phyloP scores from a whole-genome alignment of 2,888 invertebrate genomes.

The Caenorhabditis parvicauda region DNA sequence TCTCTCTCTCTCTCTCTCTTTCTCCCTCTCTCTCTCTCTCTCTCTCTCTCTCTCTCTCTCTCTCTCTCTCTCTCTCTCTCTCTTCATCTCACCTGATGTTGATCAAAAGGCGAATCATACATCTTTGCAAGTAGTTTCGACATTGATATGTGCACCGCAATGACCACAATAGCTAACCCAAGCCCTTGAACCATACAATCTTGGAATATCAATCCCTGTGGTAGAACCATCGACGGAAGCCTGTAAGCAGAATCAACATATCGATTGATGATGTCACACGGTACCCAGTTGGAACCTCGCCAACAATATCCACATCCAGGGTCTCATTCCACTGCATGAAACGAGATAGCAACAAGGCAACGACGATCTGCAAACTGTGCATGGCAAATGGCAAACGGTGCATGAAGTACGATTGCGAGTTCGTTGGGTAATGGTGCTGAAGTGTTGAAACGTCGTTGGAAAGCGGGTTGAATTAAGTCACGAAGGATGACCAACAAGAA shows the following conservation, averaged over 20 bases:
- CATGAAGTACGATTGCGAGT: neutral
- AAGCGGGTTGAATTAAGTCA: neutral
- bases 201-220: conserved; percentile 38
- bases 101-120: conserved; percentile 19
- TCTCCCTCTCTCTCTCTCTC: too few relatives aligned
- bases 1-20: too few relatives aligned
- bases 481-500: neutral
- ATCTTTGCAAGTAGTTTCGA: conserved; percentile 65
- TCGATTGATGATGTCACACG: neutral
- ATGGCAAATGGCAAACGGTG: neutral
- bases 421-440: neutral
- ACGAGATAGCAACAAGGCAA: neutral
- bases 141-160: conserved; percentile 66
- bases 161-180: conserved; percentile 65
- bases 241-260: too few relatives aligned
- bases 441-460: neutral
- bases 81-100: too few relatives aligned
- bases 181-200: conserved; percentile 67
- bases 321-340: neutral
- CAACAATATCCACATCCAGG: neutral
- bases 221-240: conserved; percentile 50
- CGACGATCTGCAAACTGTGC: neutral
- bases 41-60: too few relatives aligned
- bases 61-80: too few relatives aligned
- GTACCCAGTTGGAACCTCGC: neutral